Conservation (phyloP, 2,888 invertebrate species). For the Agriopis aurantiaria region DNA sequence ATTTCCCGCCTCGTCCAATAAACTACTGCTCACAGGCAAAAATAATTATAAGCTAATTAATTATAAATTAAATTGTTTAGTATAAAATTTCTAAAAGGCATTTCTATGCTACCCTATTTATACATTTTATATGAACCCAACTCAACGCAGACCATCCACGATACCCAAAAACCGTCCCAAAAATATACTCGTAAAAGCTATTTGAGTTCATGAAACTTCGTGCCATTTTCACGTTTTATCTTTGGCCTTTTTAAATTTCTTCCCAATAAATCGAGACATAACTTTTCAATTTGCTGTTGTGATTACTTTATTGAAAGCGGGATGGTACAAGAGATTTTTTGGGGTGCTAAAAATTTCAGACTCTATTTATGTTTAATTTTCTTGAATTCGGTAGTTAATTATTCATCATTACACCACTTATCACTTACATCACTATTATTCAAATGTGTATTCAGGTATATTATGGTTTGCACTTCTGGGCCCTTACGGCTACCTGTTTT, state of each 20-base stretch:
- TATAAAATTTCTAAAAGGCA: no score
- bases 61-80: no score
- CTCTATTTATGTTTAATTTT: not conserved
- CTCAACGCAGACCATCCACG: not conserved
- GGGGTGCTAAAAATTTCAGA: constrained; percentile 18
- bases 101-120: no score
- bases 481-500: no score
- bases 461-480: not conserved
- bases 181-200: constrained; percentile 53
- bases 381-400: no score
- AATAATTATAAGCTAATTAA: no score
- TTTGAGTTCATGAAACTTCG: constrained; percentile 54
- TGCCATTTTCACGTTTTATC: constrained; percentile 38
- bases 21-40: no score
- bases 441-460: not conserved
- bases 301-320: constrained; percentile 36
- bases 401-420: no score
- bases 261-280: constrained; percentile 39
- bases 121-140: not conserved
- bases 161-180: not conserved
- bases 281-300: constrained; percentile 44
- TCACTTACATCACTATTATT: no score
- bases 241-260: constrained; percentile 37
- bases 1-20: no score
- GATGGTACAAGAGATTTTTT: constrained; percentile 22